Conservation (phyloP, 2,113 vertebrate genomes). For the Hydropotes inermis region DNA sequence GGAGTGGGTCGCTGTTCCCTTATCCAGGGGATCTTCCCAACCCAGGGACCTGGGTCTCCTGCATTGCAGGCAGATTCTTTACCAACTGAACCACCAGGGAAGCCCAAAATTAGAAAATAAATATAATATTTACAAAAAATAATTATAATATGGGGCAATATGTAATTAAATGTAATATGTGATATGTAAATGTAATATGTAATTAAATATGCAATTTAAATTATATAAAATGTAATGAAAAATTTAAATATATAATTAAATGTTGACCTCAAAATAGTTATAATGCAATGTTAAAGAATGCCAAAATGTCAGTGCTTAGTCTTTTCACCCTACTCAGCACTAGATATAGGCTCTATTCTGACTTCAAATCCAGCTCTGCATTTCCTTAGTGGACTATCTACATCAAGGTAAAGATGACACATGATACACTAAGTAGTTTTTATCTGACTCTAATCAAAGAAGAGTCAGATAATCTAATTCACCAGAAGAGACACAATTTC, state of each 20-base stretch:
- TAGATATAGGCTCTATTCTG: background rate
- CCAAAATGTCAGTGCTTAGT: background rate
- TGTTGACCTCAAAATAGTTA: background rate
- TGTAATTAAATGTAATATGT: background rate
- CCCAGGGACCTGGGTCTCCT: background rate
- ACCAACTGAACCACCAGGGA: background rate
- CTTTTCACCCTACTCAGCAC: background rate
- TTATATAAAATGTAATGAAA: background rate
- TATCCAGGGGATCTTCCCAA: background rate
- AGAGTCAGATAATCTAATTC: background rate
- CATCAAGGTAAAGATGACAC: background rate
- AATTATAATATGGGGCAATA: background rate
- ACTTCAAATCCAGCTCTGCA: background rate
- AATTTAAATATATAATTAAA: background rate
- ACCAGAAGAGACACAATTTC: constrained; percentile 3
- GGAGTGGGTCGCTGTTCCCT: background rate
- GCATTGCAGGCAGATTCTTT: background rate
- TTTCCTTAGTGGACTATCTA: background rate
- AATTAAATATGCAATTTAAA: too few species aligned
- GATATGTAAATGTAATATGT: background rate
- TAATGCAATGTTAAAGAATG: background rate
- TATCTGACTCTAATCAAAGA: background rate
- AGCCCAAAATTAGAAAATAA: background rate
- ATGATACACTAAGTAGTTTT: background rate
- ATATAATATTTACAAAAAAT: background rate